Base-by-base conservation (phyloP, 2,888 invertebrate genomes). In the Tetragnatha montana region DNA sequence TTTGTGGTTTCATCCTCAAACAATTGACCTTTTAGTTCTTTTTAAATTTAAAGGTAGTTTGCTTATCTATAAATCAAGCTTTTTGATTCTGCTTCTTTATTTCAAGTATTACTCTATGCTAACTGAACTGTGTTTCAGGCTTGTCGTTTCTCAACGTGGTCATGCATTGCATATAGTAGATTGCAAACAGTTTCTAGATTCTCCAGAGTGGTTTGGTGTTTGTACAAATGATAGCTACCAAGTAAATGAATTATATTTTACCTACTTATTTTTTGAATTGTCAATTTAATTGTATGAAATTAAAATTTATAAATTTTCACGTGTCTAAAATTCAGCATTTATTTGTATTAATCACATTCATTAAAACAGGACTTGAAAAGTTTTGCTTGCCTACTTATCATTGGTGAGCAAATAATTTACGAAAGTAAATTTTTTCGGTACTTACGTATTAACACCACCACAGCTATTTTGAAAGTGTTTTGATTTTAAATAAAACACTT, bases 141-240 rank as follows among this genome's bases (percentile, higher is more conserved):
- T 97, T 93, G 96, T 97, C 92, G 97, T 97, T 92, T 96, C 96
- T 17, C 97, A 97, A 22, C 96, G 96, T 94, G 96, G 96, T 93
- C 95, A 96, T 92, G 96, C 97, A 88, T 94, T 97, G 91, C 97
- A 97, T 94, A 96, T 97, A 93, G 96, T 97, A 93, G 96, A 96
- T 94, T 96, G 96, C 88, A 96, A 96, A 94, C 97, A 97, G 94
- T 97, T 97, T 95, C 95, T 97, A 92, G 97, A 97, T 94, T 97
- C 97, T 91, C 97, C 97, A 81, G 97, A 97, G 94, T 97, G 97
- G 96, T 97, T 97, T 94, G 97, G 97, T 91, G 97, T 97, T 78
- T 96, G 96, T 86, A 96, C 97, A 51, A 96, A 97, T 93, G 97
- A 97, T 93, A 96, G 95, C 93, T 97, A 97, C 94, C 97, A 97